Conservation (phyloP, 2,888 invertebrate species). For the Ormyrus pomaceus region DNA sequence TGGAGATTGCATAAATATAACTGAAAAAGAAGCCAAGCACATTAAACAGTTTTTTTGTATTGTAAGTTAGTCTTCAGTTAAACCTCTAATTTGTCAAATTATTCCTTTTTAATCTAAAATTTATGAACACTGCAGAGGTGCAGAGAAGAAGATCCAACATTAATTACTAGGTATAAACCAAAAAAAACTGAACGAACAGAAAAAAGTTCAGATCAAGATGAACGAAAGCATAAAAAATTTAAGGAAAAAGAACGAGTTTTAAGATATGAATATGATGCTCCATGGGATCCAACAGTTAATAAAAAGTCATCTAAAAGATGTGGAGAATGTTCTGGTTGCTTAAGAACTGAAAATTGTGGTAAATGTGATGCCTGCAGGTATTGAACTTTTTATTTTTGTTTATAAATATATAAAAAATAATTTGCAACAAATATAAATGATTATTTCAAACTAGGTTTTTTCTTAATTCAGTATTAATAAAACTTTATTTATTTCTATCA, state of each 20-base stretch:
- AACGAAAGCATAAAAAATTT: conserved; percentile 69
- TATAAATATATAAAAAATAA: conserved; percentile 10
- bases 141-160: conserved; percentile 87
- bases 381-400: neutral
- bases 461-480: too few species aligned
- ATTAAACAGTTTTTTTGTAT: conserved; percentile 96
- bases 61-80: conserved; percentile 65
- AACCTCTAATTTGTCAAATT: conserved; percentile 11
- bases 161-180: conserved; percentile 76
- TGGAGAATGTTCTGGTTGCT: conserved; percentile 87
- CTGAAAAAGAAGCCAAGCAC: conserved; percentile 93
- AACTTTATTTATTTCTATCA: conserved; percentile 10
- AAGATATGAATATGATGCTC: conserved; percentile 69
- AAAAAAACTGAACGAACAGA: conserved; percentile 70
- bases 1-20: conserved; percentile 97
- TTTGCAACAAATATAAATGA: neutral
- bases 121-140: conserved; percentile 78
- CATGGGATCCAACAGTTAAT: conserved; percentile 66
- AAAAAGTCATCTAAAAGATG: conserved; percentile 79
- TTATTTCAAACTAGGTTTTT: too few species aligned
- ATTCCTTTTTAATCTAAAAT: neutral
- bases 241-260: conserved; percentile 72
- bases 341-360: conserved; percentile 83
- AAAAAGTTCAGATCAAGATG: conserved; percentile 64
- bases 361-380: conserved; percentile 82